Evolutionary conservation across 2,888 invertebrate genomes (phyloP).

Genomic region (Xestia xanthographa): DNA sequence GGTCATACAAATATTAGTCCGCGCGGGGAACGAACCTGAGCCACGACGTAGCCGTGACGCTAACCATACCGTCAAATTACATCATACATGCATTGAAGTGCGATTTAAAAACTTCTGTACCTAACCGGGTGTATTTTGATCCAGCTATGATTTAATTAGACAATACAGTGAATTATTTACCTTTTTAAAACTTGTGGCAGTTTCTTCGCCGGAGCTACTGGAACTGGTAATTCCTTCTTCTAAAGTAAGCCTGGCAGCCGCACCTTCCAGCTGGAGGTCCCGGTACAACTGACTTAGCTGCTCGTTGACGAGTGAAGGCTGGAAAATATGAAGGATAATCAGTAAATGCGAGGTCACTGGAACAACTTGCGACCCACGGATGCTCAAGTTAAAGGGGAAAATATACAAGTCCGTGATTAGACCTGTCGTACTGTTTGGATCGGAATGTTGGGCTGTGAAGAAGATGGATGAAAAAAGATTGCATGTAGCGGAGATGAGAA

Average conservation of each 20-base stretch:
- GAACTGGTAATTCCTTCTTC: conserved; percentile 92
- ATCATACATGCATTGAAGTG: background rate
- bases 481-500: too few species aligned
- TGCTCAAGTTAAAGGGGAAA: too few species aligned
- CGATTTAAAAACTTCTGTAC: background rate
- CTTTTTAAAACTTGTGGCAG: conserved; percentile 38
- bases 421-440: too few species aligned
- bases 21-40: background rate
- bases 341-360: too few species aligned
- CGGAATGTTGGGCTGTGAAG: too few species aligned
- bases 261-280: conserved; percentile 92
- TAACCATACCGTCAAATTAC: background rate
- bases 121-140: background rate
- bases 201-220: conserved; percentile 87
- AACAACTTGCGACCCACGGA: too few species aligned
- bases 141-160: background rate
- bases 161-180: conserved; percentile 40
- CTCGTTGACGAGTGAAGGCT: conserved; percentile 93
- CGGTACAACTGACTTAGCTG: conserved; percentile 93
- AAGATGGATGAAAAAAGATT: too few species aligned
- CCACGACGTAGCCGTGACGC: background rate
- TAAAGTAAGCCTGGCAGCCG: conserved; percentile 90
- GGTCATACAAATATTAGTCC: conserved; percentile 1
- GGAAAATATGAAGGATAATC: conserved; percentile 48
- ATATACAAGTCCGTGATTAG: too few species aligned